Evolutionary conservation across 2,888 invertebrate species (phyloP), one percentile per base, ranked within the genome.

Genomic region (Clivina fossor): DNA sequence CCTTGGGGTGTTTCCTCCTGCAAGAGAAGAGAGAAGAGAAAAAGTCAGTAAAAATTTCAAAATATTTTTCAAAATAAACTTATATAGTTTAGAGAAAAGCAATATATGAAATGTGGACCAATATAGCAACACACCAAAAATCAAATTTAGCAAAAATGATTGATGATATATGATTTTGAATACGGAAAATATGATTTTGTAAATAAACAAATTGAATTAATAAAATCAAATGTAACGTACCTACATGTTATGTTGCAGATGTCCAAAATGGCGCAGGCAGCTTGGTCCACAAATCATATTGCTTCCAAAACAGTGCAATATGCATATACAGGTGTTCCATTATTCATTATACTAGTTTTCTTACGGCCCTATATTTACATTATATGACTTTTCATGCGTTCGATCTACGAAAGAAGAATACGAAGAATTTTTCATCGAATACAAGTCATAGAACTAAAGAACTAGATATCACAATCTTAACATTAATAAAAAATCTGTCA

Each of bases 1-100:
- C 97, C 97, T 79, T 98, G 97, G 51, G 97, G 97, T 55, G 97
- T 98, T 82, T 98, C 97, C 81, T 98, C 98, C 96, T 97, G 84
- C 72, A 90, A 90, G 80, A 83, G 80, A 78, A 77, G 73, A 66
- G n/a, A 60, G 69, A 22, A 67, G 57, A 40, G 44, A 22, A 33
- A 9, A 37, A 50, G 43, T 30, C 28, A 59, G 40, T 38, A 53
- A 55, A 40, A 47, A 57, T 56, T 38, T 38, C 28, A 48, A 46
- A 49, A 48, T 33, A 55, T 22, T n/a, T 9, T 44, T 9, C 11
- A n/a, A n/a, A n/a, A n/a, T n/a, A n/a, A n/a, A n/a, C n/a, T n/a
- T n/a, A n/a, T n/a, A n/a, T n/a, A n/a, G n/a, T n/a, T n/a, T n/a
- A n/a, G n/a, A n/a, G 61, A 35, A 44, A 57, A 61, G 60, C 51